These are phyloP conservation scores for human DNA, from an alignment of 2,113 vertebrate species.

Conservation along the genomic window DNA sequence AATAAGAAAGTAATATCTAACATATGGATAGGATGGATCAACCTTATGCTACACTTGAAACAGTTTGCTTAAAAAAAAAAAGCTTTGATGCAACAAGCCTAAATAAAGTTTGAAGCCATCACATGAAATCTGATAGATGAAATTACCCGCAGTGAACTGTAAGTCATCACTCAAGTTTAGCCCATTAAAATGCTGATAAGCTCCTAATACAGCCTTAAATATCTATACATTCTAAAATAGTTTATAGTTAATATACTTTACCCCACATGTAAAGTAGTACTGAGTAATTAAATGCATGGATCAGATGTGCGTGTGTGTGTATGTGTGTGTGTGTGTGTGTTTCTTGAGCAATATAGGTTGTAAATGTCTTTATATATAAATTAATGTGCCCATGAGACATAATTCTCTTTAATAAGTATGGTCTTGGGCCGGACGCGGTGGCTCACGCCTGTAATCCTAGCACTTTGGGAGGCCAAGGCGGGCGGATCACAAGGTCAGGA, in stretches of 20 bases:
- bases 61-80: constrained; percentile 77
- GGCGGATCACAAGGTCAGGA: no score
- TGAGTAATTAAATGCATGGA: background rate
- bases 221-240: constrained; percentile 75
- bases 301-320: background rate
- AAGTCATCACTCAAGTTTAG: constrained; percentile 81
- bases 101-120: constrained; percentile 83
- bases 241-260: constrained; percentile 66
- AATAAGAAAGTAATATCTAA: constrained; percentile 52
- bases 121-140: constrained; percentile 83
- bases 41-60: constrained; percentile 78
- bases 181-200: constrained; percentile 74
- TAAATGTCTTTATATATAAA: constrained; percentile 44
- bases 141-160: constrained; percentile 78
- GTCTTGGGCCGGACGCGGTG: no score
- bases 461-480: no score
- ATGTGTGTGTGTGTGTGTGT: background rate
- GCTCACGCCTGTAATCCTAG: no score
- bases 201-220: constrained; percentile 64
- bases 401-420: constrained; percentile 45
- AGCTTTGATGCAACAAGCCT: constrained; percentile 69
- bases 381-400: constrained; percentile 36
- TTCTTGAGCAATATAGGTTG: constrained; percentile 47
- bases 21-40: constrained; percentile 57
- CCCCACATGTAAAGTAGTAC: background rate